phyloP scores from a whole-genome alignment of 1,140 invertebrate species.

The Apis dorsata region DNA sequence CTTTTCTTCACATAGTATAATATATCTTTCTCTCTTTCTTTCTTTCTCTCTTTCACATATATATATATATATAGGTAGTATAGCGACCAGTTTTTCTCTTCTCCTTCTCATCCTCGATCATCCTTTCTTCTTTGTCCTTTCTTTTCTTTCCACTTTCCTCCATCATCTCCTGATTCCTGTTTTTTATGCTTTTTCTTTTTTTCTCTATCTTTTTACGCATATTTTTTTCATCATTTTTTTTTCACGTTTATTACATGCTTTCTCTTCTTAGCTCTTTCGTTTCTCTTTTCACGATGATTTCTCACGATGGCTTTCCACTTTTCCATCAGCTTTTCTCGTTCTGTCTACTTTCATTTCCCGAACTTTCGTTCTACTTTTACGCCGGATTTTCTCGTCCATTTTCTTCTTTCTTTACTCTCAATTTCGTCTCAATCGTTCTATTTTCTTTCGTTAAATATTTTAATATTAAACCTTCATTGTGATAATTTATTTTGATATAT shows the following conservation, averaged over 20 bases:
- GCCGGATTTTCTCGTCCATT: neutral
- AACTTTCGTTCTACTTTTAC: neutral
- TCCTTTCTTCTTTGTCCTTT: slow-evolving; percentile 1
- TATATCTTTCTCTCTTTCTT: no score
- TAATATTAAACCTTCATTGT: no score
- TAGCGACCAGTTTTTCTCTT: neutral
- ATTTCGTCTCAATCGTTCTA: neutral
- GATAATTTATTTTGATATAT: no score
- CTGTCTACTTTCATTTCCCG: neutral
- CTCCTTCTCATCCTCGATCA: no score
- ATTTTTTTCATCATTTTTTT: neutral
- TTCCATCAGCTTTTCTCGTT: no score
- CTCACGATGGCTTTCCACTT: neutral
- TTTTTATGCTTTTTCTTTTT: neutral
- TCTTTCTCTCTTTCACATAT: no score
- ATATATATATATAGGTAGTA: neutral
- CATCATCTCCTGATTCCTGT: neutral
- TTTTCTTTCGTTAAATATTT: neutral
- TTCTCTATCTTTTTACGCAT: neutral
- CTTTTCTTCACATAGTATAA: no score
- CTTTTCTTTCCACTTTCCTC: neutral
- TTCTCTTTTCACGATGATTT: neutral
- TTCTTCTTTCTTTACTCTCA: no score
- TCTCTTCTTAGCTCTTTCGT: neutral
- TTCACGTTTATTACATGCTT: no score